phyloP scores from a whole-genome alignment of 2,888 invertebrate genomes.

The Patella caerulea region DNA sequence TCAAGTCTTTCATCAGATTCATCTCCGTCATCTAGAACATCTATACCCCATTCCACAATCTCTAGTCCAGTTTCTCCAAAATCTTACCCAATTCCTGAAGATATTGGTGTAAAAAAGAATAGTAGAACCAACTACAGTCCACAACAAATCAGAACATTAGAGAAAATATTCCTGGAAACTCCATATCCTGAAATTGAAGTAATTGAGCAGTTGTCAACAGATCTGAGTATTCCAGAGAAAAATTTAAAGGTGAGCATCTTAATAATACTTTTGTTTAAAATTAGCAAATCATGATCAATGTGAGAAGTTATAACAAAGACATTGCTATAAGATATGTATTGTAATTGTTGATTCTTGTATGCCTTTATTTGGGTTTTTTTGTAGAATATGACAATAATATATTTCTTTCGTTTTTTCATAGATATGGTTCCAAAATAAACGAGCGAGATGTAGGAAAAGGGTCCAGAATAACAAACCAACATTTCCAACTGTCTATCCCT shows the following conservation, averaged over 20 bases:
- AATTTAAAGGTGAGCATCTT: conserved; percentile 40
- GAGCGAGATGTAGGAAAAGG: conserved; percentile 42
- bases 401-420: too few relatives aligned
- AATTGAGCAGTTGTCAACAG: conserved; percentile 47
- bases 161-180: conserved; percentile 52
- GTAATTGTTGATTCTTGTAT: conserved; percentile 58
- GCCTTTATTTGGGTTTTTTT: conserved; percentile 33
- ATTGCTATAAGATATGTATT: conserved; percentile 25
- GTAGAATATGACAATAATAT: too few relatives aligned
- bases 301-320: conserved; percentile 24
- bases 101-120: too few relatives aligned
- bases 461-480: conserved; percentile 41
- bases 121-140: conserved; percentile 26
- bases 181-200: conserved; percentile 50
- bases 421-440: too few relatives aligned
- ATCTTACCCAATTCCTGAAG: conserved; percentile 41
- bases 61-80: background rate
- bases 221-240: conserved; percentile 46
- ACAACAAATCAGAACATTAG: conserved; percentile 45
- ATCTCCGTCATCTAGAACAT: too few relatives aligned
- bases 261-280: too few relatives aligned
- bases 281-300: too few relatives aligned
- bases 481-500: conserved; percentile 20
- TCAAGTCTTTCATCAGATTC: too few relatives aligned
- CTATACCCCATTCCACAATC: too few relatives aligned